phyloP scores from a whole-genome alignment of 2,113 vertebrate genomes.

The Corythornis cristatus region DNA sequence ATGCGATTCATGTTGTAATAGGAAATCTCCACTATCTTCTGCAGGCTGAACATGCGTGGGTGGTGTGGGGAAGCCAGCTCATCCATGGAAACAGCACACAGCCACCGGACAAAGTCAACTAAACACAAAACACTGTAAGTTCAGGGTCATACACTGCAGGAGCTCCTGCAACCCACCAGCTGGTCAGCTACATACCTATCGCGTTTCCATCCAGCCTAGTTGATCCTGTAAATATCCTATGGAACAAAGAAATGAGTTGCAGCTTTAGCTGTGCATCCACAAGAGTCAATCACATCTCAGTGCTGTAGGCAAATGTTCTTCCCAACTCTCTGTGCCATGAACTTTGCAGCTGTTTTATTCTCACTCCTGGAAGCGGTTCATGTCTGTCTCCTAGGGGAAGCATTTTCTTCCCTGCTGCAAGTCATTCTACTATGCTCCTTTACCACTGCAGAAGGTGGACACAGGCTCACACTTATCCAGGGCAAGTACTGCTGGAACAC shows the following conservation, averaged over 20 bases:
- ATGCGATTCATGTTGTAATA: conserved; percentile 99
- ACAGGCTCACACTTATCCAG: neutral
- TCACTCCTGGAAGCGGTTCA: neutral
- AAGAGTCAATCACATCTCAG: neutral
- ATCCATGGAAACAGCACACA: conserved; percentile 97
- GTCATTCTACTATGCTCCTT: neutral
- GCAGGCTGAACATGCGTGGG: conserved; percentile 97
- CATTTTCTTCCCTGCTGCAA: neutral
- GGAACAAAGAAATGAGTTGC: neutral
- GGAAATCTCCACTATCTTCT: conserved; percentile 98
- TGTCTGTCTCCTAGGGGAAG: neutral
- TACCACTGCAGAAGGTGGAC: neutral
- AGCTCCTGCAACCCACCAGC: neutral
- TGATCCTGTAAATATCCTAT: conserved; percentile 96
- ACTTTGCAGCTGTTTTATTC: neutral
- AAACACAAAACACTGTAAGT: conserved; percentile 4
- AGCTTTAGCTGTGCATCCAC: neutral
- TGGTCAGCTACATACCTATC: conserved; percentile 82
- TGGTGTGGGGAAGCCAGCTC: conserved; percentile 94
- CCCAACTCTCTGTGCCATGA: neutral
- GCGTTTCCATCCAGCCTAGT: conserved; percentile 95
- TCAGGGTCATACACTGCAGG: neutral
- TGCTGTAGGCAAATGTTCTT: neutral
- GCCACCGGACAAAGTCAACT: conserved; percentile 98
- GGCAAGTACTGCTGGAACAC: neutral